These are phyloP conservation scores for Leptoclinus maculatus DNA, from an alignment of 2,797 vertebrate genomes.

Conservation along the genomic window DNA sequence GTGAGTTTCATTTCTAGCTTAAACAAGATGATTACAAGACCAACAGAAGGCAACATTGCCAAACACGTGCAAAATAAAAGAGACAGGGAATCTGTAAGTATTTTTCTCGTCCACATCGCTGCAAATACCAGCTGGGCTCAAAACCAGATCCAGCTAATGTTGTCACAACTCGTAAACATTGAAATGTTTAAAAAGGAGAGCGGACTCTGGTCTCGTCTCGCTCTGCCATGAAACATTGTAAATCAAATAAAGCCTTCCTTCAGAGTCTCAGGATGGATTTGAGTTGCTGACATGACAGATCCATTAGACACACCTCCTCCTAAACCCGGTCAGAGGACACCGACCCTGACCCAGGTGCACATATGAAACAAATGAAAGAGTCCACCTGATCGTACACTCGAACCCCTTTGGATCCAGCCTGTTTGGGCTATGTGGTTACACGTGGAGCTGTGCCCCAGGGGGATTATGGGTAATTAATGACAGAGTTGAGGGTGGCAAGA, in stretches of 20 bases:
- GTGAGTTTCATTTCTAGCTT: slow-evolving; percentile 71
- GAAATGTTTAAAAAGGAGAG: not conserved
- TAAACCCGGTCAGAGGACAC: slow-evolving; percentile 46
- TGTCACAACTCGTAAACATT: slow-evolving; percentile 64
- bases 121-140: slow-evolving; percentile 61
- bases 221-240: slow-evolving; percentile 1
- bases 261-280: not conserved
- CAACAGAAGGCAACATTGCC: slow-evolving; percentile 60
- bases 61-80: slow-evolving; percentile 33
- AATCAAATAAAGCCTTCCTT: slow-evolving; percentile 35
- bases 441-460: slow-evolving; percentile 58
- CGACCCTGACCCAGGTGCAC: slow-evolving; percentile 45
- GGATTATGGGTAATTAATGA: slow-evolving; percentile 79
- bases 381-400: slow-evolving; percentile 55
- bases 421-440: slow-evolving; percentile 55
- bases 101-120: slow-evolving; percentile 45
- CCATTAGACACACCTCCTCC: slow-evolving; percentile 46
- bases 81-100: slow-evolving; percentile 36
- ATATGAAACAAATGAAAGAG: slow-evolving; percentile 34
- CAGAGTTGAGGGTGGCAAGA: slow-evolving; percentile 70
- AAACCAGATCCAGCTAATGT: slow-evolving; percentile 62
- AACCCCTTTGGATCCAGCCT: slow-evolving; percentile 34
- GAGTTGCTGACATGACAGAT: slow-evolving; percentile 30
- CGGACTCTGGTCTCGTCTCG: not conserved
- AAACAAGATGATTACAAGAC: slow-evolving; percentile 63